Evolutionary conservation across 2,888 invertebrate genomes (phyloP).

Genomic region (Lasioglossum figueresi): DNA sequence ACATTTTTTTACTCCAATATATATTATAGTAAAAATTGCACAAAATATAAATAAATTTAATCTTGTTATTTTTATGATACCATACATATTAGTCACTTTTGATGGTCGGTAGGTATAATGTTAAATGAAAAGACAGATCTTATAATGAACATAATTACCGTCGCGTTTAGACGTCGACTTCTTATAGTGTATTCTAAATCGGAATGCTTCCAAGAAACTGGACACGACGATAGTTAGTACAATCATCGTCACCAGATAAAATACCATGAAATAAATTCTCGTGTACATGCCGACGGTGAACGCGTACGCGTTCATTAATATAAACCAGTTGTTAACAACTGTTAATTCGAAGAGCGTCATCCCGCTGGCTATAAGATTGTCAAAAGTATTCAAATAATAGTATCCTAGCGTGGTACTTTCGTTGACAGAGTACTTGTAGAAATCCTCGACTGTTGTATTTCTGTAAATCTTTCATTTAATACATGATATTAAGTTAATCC

Average conservation of each 20-base stretch:
- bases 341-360: constrained; percentile 95
- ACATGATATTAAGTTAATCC: not conserved
- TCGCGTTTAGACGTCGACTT: constrained; percentile 91
- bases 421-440: constrained; percentile 90
- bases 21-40: no score
- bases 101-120: no score
- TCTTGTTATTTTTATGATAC: no score
- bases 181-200: constrained; percentile 95
- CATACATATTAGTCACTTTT: no score
- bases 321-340: constrained; percentile 97
- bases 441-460: constrained; percentile 93
- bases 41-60: no score
- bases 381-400: constrained; percentile 94
- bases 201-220: constrained; percentile 94
- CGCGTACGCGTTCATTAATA: constrained; percentile 94
- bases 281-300: constrained; percentile 89
- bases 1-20: no score
- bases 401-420: constrained; percentile 90
- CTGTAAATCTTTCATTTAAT: constrained; percentile 81
- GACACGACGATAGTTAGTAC: constrained; percentile 96
- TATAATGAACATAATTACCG: constrained; percentile 84
- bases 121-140: not conserved
- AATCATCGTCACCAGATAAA: constrained; percentile 95
- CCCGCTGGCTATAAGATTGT: constrained; percentile 90
- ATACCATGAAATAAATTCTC: constrained; percentile 94